Evolutionary conservation across 2,113 vertebrate species (phyloP).

Genomic region (Nanorana parkeri): DNA sequence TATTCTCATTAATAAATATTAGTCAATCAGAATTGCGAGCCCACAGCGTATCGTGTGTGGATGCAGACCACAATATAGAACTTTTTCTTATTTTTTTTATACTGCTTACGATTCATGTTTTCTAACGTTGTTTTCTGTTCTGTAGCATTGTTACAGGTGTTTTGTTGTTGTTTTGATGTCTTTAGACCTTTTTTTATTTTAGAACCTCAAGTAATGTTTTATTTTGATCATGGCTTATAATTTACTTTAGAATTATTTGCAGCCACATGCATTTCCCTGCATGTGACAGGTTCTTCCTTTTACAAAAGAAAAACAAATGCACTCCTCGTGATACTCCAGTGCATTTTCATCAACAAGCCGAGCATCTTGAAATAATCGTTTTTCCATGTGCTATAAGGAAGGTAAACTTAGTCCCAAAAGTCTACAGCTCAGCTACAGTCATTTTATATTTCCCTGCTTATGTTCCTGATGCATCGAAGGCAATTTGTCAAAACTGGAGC

Average conservation of each 20-base stretch:
- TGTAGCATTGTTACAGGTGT: constrained; percentile 49
- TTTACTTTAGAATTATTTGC: not conserved
- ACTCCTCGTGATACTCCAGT: constrained; percentile 25
- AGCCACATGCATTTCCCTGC: not conserved
- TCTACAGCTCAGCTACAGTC: constrained; percentile 3
- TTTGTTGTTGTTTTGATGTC: constrained; percentile 9
- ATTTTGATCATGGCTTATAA: not conserved
- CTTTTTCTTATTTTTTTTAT: constrained; percentile 13
- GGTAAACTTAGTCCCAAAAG: not conserved
- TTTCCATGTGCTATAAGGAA: not conserved
- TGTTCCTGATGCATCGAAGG: not conserved
- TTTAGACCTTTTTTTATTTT: not conserved
- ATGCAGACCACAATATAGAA: not conserved
- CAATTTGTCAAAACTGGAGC: too few species aligned
- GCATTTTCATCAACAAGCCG: constrained; percentile 1
- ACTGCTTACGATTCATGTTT: constrained; percentile 8
- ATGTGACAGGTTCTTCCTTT: not conserved
- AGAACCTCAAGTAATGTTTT: constrained; percentile 23
- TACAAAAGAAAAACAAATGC: constrained; percentile 16
- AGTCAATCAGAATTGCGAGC: not conserved
- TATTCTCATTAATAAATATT: not conserved
- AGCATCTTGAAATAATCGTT: not conserved
- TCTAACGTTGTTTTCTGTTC: constrained; percentile 16
- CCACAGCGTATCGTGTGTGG: not conserved
- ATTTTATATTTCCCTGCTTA: not conserved